Evolutionary conservation across 2,797 vertebrate genomes (phyloP).

Genomic region (Pantherophis alleghaniensis): DNA sequence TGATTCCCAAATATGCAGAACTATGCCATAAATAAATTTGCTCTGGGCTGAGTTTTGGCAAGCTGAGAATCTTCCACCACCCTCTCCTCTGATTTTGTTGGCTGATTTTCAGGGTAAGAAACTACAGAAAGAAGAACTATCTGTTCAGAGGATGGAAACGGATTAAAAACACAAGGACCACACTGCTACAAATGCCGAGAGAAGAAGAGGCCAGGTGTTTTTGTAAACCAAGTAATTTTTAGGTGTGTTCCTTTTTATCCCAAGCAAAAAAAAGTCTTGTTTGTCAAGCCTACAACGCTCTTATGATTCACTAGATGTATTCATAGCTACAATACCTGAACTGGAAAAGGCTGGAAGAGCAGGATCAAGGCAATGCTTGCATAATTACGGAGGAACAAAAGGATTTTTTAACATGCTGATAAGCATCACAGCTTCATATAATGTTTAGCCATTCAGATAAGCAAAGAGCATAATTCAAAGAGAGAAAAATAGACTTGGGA

Average conservation of each 20-base stretch:
- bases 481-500: background rate
- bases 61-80: background rate
- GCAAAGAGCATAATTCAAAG: background rate
- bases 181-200: background rate
- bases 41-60: slow-evolving; percentile 32
- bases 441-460: slow-evolving; percentile 15
- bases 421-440: slow-evolving; percentile 42
- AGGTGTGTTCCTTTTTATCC: slow-evolving; percentile 12
- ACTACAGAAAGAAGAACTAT: background rate
- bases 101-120: slow-evolving; percentile 4
- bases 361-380: slow-evolving; percentile 24
- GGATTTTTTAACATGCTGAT: slow-evolving; percentile 46
- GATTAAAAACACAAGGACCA: background rate
- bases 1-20: slow-evolving; percentile 45
- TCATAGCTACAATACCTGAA: slow-evolving; percentile 36
- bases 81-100: background rate
- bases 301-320: slow-evolving; percentile 16
- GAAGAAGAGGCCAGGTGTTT: background rate
- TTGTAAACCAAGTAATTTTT: slow-evolving; percentile 2
- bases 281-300: slow-evolving; percentile 28
- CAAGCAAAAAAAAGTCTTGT: background rate
- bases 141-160: slow-evolving; percentile 14
- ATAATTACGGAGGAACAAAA: slow-evolving; percentile 47
- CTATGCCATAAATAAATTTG: slow-evolving; percentile 42
- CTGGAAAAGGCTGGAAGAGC: slow-evolving; percentile 22